A percentile compares a stretch with the other conserved stretches of the same genome.
Evolutionary conservation across 2,888 invertebrate species (phyloP).

Genomic region (Nycteola revayana): DNA sequence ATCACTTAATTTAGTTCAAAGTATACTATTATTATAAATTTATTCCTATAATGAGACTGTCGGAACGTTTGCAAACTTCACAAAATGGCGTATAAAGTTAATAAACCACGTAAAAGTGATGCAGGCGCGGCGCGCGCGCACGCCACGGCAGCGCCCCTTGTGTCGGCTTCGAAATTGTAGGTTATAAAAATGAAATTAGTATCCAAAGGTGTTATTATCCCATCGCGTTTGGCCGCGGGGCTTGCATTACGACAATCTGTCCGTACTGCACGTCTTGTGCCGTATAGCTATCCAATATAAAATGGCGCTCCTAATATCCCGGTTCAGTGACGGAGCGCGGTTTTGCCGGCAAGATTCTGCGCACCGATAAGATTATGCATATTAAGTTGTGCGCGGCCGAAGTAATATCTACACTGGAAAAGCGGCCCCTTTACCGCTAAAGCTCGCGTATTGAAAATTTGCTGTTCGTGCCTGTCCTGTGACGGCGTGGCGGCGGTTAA

Average conservation of each 20-base stretch:
- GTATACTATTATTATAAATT: slow-evolving; percentile 75
- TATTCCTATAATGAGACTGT: slow-evolving; percentile 75
- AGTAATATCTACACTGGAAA: slow-evolving; percentile 78
- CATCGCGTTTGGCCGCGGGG: slow-evolving; percentile 80
- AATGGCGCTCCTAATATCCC: slow-evolving; percentile 82
- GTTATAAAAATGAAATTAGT: slow-evolving; percentile 83
- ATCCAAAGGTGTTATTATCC: slow-evolving; percentile 82
- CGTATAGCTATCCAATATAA: slow-evolving; percentile 82
- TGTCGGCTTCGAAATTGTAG: slow-evolving; percentile 82
- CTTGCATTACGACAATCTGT: slow-evolving; percentile 83
- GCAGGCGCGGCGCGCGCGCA: slow-evolving; percentile 68
- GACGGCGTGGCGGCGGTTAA: slow-evolving; percentile 50
- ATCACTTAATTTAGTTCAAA: slow-evolving; percentile 78
- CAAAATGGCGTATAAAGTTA: slow-evolving; percentile 81
- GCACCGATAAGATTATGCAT: slow-evolving; percentile 81
- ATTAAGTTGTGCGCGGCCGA: slow-evolving; percentile 78
- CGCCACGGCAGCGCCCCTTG: slow-evolving; percentile 80
- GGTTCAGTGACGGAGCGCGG: slow-evolving; percentile 73
- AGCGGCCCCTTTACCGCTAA: slow-evolving; percentile 60
- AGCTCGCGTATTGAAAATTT: slow-evolving; percentile 62
- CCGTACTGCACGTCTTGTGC: slow-evolving; percentile 82
- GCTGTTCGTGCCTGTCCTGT: slow-evolving; percentile 59
- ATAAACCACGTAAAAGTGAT: slow-evolving; percentile 78
- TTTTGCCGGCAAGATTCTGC: slow-evolving; percentile 75
- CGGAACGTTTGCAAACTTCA: slow-evolving; percentile 77